These are phyloP conservation scores for Maniola hyperantus DNA, from an alignment of 2,888 invertebrate genomes.

Conservation along the genomic window DNA sequence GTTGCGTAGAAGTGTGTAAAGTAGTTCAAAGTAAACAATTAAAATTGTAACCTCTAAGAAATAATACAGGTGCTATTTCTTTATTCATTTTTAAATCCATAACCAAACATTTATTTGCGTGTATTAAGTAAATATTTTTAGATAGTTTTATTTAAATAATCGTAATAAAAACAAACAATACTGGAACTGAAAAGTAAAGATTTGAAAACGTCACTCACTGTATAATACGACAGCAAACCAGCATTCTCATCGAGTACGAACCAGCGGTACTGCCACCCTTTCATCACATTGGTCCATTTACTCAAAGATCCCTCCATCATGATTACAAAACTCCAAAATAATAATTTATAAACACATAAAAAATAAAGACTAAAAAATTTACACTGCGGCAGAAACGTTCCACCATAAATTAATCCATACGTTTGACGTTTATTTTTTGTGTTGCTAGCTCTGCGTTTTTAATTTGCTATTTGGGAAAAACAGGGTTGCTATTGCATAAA, in stretches of 20 bases:
- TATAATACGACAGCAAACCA: constrained; percentile 97
- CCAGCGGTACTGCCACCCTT: constrained; percentile 99
- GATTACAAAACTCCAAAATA: constrained; percentile 60
- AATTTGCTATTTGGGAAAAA: background rate
- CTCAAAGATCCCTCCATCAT: constrained; percentile 96
- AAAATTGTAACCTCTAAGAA: constrained; percentile 13
- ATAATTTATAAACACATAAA: constrained; percentile 65
- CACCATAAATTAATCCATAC: constrained; percentile 73
- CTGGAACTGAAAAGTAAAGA: constrained; percentile 11
- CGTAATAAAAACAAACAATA: constrained; percentile 17
- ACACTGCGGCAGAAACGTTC: constrained; percentile 58
- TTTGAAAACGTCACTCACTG: constrained; percentile 87
- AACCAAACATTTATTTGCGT: background rate
- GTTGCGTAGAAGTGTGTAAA: background rate
- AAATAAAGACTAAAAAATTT: constrained; percentile 68
- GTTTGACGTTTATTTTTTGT: constrained; percentile 58
- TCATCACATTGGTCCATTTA: constrained; percentile 99
- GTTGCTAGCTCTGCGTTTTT: constrained; percentile 45
- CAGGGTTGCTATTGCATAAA: background rate
- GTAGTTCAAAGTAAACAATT: constrained; percentile 22
- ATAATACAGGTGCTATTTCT: background rate
- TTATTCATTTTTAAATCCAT: background rate
- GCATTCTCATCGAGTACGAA: constrained; percentile 99
- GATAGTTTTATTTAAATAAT: background rate
- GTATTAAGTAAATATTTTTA: background rate